Percentiles rank a stretch among this genome's conserved stretches.
These are phyloP conservation scores for Oryzias sinensis DNA, from an alignment of 2,797 vertebrate species.

Conservation along the genomic window DNA sequence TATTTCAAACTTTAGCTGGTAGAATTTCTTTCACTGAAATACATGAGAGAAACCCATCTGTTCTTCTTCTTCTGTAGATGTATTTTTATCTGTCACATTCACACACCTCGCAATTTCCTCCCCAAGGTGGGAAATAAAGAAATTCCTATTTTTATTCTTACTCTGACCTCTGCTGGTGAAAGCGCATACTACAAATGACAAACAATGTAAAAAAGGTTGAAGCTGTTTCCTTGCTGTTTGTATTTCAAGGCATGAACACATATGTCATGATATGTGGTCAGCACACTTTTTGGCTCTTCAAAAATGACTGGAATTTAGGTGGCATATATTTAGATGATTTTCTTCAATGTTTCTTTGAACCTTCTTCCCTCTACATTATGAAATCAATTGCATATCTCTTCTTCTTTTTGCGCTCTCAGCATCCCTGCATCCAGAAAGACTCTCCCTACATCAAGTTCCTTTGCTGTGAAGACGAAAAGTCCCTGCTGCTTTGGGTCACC, in stretches of 20 bases:
- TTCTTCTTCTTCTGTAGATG: too few species aligned
- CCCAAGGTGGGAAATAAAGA: too few species aligned
- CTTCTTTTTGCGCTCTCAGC: constrained; percentile 69
- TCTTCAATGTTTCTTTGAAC: not conserved
- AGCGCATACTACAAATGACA: constrained; percentile 6
- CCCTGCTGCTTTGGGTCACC: constrained; percentile 84
- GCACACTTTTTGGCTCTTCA: too few species aligned
- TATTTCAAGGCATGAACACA: not conserved
- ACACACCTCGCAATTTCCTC: too few species aligned
- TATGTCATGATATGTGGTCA: not conserved
- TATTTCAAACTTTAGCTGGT: too few species aligned
- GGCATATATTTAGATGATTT: not conserved
- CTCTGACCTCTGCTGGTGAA: constrained; percentile 42
- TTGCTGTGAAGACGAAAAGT: constrained; percentile 83
- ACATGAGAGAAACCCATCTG: too few species aligned
- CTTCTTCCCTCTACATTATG: not conserved
- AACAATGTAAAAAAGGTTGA: not conserved
- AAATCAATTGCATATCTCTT: not conserved
- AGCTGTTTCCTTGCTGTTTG: not conserved
- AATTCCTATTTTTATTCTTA: not conserved
- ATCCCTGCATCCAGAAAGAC: constrained; percentile 90
- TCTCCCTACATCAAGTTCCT: constrained; percentile 86
- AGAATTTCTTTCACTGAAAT: too few species aligned
- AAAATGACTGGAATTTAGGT: too few species aligned
- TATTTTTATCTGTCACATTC: too few species aligned